Conservation (phyloP, 2,797 vertebrate genomes). For the Microctenopoma stevenorrisi region DNA sequence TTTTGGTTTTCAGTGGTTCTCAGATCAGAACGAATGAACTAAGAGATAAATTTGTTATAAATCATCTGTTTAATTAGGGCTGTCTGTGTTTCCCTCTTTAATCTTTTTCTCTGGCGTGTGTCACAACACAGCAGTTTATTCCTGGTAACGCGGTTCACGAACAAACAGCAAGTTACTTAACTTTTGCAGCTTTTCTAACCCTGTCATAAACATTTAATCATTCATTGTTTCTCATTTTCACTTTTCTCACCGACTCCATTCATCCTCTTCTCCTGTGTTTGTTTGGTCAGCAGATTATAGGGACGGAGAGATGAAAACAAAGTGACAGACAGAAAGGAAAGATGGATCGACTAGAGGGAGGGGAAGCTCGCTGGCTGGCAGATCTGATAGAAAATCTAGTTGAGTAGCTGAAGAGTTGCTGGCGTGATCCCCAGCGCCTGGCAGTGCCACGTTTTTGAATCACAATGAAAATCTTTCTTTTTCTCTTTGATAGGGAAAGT, state of each 20-base stretch:
- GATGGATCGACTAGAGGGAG: slow-evolving; percentile 36
- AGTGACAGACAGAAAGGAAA: slow-evolving; percentile 25
- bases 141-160: slow-evolving; percentile 5
- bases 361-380: slow-evolving; percentile 41
- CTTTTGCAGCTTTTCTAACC: slow-evolving; percentile 7
- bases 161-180: slow-evolving; percentile 10
- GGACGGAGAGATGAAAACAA: slow-evolving; percentile 36
- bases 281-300: slow-evolving; percentile 29
- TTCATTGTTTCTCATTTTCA: neutral
- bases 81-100: neutral
- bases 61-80: slow-evolving; percentile 5
- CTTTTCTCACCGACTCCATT: slow-evolving; percentile 12
- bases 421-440: slow-evolving; percentile 60
- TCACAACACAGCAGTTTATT: slow-evolving; percentile 13
- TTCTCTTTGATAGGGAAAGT: slow-evolving; percentile 13
- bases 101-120: neutral
- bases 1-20: neutral
- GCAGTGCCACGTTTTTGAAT: slow-evolving; percentile 53
- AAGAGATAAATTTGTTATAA: neutral
- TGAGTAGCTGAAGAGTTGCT: slow-evolving; percentile 48
- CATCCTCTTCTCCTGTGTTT: neutral
- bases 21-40: neutral
- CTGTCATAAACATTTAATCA: slow-evolving; percentile 7
- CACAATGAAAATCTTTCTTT: slow-evolving; percentile 46
- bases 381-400: slow-evolving; percentile 41